Base-by-base conservation (phyloP, 1,140 invertebrate species). In the Lepidotrigona ventralis region DNA sequence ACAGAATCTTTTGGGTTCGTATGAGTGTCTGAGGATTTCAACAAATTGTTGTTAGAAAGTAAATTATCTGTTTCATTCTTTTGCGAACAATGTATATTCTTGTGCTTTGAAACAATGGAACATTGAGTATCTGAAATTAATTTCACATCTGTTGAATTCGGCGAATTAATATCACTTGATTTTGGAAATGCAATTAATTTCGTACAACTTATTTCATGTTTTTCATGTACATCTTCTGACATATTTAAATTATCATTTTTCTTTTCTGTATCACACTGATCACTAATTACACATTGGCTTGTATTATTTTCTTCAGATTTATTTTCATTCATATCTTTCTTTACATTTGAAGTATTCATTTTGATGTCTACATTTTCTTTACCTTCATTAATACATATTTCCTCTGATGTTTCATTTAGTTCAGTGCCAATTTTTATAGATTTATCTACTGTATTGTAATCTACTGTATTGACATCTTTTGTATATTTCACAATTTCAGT, bases 381-480 rank as follows among this genome's bases (percentile, higher is more conserved):
- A 51, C 6, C 11, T 60, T 46, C n/a, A 51, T 72, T 14, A 51
- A 33, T 5, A 15, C 71, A 1, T 56, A 21, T 70, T 33, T 64
- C 15, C 8, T 60, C 15, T 15, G 69, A 46, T 17, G 26, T 23
- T 26, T 72, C 15, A 73, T 82, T 75, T 66, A 11, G 56, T 73
- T 83, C 23, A 51, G 51, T 60, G 15, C 15, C 17, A 9, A 56
- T 26, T 33, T 70, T 15, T 29, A 0, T 64, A 69, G 26, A 19
- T 23, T 82, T 9, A 14, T 58, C 15, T 56, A 17, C 3, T 56
- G 19, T 56, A 64, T 29, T 26, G 54, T 66, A 14, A 39, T 29
- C 46, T 66, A 14, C 0, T 29, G 14, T 72, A 78, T 60, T 79
- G 46, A n/a, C 15, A 66, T 29, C 79, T 33, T 82, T 26, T 63